These are phyloP conservation scores for Drosophila carrolli DNA, from an alignment of 1,140 invertebrate genomes.

Conservation along the genomic window DNA sequence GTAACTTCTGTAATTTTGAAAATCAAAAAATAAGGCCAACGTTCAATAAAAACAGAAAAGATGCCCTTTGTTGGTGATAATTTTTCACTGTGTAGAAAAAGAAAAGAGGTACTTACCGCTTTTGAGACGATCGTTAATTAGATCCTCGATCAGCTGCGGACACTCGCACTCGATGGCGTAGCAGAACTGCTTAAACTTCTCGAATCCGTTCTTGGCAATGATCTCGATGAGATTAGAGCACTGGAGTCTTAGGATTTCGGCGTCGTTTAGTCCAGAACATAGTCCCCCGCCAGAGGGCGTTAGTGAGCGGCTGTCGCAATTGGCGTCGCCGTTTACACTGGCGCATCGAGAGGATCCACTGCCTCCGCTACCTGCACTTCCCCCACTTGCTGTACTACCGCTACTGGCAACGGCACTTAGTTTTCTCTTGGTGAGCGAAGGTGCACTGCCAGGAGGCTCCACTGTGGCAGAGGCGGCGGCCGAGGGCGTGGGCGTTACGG, in stretches of 20 bases:
- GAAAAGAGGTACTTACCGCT: slow-evolving; percentile 71
- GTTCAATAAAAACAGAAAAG: too few relatives aligned
- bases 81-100: slow-evolving; percentile 2
- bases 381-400: slow-evolving; percentile 62
- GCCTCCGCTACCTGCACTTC: slow-evolving; percentile 63
- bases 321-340: slow-evolving; percentile 74
- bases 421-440: slow-evolving; percentile 71
- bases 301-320: slow-evolving; percentile 76
- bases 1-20: too few relatives aligned
- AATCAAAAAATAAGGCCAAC: too few relatives aligned
- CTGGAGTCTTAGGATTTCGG: slow-evolving; percentile 73
- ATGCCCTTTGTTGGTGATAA: not conserved
- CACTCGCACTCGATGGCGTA: slow-evolving; percentile 86
- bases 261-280: slow-evolving; percentile 58
- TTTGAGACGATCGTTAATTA: slow-evolving; percentile 84
- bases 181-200: slow-evolving; percentile 86
- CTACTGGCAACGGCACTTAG: slow-evolving; percentile 74
- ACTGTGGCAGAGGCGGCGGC: slow-evolving; percentile 18
- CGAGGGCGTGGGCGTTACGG: slow-evolving; percentile 23
- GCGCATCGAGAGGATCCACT: slow-evolving; percentile 71
- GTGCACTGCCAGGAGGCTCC: slow-evolving; percentile 65
- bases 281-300: slow-evolving; percentile 65
- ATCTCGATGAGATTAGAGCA: slow-evolving; percentile 85
- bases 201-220: slow-evolving; percentile 85
- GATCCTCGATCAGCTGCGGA: slow-evolving; percentile 86